A percentile compares a stretch with the other conserved stretches of the same genome.
Evolutionary conservation across 2,888 invertebrate species (phyloP).

Genomic region (Gymnocheta viridis): DNA sequence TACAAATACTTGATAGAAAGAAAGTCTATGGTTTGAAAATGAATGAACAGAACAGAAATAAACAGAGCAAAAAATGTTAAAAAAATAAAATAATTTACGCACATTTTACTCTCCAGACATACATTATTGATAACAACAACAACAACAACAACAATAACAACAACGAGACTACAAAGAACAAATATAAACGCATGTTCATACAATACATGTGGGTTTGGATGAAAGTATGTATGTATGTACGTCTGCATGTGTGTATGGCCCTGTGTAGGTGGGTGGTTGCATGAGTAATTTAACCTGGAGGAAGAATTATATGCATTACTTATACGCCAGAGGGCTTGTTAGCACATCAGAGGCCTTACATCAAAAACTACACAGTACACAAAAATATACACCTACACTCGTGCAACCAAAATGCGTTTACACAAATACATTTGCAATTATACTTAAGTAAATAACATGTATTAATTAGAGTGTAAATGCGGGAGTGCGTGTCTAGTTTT

Average conservation of each 20-base stretch:
- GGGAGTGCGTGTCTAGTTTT: slow-evolving; percentile 27
- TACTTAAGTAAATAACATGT: slow-evolving; percentile 16
- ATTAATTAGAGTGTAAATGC: slow-evolving; percentile 26
- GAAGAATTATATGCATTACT: slow-evolving; percentile 58
- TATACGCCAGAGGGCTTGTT: slow-evolving; percentile 52
- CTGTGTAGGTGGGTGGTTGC: neutral
- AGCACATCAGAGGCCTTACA: slow-evolving; percentile 40
- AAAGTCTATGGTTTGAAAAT: slow-evolving; percentile 41
- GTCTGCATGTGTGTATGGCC: neutral
- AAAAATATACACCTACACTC: neutral
- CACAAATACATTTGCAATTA: neutral
- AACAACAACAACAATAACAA: slow-evolving; percentile 38
- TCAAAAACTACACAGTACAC: neutral
- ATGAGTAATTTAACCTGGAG: slow-evolving; percentile 46
- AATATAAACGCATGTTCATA: slow-evolving; percentile 4
- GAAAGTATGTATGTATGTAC: neutral
- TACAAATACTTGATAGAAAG: slow-evolving; percentile 49
- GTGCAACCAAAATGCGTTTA: neutral
- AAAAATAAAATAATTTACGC: slow-evolving; percentile 42
- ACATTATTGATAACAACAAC: slow-evolving; percentile 44
- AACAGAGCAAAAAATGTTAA: neutral
- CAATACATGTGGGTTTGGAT: neutral
- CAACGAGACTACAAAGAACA: slow-evolving; percentile 27
- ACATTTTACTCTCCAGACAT: slow-evolving; percentile 63
- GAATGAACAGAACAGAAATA: slow-evolving; percentile 11